phyloP scores from a whole-genome alignment of 2,113 vertebrate species.

The Plecturocebus donacophilus region DNA sequence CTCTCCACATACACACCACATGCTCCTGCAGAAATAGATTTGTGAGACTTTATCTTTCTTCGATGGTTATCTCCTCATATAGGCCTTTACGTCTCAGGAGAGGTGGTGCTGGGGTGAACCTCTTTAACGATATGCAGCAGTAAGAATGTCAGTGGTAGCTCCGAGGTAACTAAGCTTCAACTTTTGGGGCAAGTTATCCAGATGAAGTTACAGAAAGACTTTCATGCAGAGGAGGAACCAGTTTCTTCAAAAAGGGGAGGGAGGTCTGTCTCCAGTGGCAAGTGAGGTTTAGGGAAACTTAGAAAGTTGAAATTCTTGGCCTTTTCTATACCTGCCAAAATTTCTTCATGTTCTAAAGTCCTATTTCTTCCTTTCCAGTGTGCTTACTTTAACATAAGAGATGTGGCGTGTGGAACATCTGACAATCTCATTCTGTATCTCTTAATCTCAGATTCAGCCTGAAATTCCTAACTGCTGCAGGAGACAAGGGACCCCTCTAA shows the following conservation, averaged over 20 bases:
- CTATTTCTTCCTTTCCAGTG: accelerated
- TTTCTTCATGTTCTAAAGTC: neutral
- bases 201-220: neutral
- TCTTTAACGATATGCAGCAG: neutral
- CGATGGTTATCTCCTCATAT: accelerated
- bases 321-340: neutral
- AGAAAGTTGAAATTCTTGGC: neutral
- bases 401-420: accelerated
- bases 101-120: neutral
- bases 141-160: neutral
- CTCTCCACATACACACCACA: neutral
- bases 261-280: neutral
- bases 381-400: neutral
- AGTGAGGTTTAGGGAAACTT: neutral
- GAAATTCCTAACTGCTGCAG: neutral
- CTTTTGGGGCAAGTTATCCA: neutral
- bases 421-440: neutral
- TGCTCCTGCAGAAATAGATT: neutral
- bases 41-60: too few relatives aligned
- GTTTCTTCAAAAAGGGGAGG: neutral
- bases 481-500: neutral
- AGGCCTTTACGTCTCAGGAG: neutral
- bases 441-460: neutral
- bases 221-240: neutral
- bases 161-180: neutral